A percentile compares a stretch with the other conserved stretches of the same genome.
These are phyloP conservation scores for Anas capensis DNA, from an alignment of 2,797 vertebrate species.

Conservation along the genomic window DNA sequence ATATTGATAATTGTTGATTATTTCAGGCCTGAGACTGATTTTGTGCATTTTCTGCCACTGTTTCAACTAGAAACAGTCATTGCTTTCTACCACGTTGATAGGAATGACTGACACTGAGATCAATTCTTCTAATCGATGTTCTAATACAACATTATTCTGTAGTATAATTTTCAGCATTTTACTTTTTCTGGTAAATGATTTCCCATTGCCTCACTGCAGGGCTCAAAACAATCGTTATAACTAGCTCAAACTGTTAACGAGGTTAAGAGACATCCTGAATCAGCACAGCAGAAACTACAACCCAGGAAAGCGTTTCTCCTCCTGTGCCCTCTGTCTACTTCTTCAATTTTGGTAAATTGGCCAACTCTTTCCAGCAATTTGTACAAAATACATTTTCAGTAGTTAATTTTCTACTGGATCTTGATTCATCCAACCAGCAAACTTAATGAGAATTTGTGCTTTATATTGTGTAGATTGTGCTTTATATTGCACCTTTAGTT, in stretches of 20 bases:
- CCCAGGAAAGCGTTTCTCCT: constrained; percentile 56
- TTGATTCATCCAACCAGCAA: constrained; percentile 59
- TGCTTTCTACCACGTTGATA: neutral
- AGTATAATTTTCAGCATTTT: constrained; percentile 37
- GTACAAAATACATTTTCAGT: constrained; percentile 65
- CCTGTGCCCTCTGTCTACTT: neutral
- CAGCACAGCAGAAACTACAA: constrained; percentile 71
- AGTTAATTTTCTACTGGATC: constrained; percentile 67
- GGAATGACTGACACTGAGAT: neutral
- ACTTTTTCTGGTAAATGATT: constrained; percentile 57
- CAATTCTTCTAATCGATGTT: constrained; percentile 48
- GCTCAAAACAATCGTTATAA: constrained; percentile 63
- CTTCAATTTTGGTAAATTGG: constrained; percentile 55
- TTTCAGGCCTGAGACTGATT: constrained; percentile 17
- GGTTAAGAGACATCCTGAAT: constrained; percentile 74
- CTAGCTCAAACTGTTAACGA: constrained; percentile 73
- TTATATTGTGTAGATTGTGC: neutral
- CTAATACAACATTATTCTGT: constrained; percentile 47
- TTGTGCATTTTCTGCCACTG: neutral
- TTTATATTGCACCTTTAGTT: neutral
- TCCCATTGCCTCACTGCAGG: constrained; percentile 43
- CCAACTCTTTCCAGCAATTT: constrained; percentile 24
- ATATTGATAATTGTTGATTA: constrained; percentile 4
- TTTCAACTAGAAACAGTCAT: constrained; percentile 15
- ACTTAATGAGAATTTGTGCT: constrained; percentile 15